phyloP scores from a whole-genome alignment of 2,797 vertebrate genomes.

The Triplophysa bombifrons region DNA sequence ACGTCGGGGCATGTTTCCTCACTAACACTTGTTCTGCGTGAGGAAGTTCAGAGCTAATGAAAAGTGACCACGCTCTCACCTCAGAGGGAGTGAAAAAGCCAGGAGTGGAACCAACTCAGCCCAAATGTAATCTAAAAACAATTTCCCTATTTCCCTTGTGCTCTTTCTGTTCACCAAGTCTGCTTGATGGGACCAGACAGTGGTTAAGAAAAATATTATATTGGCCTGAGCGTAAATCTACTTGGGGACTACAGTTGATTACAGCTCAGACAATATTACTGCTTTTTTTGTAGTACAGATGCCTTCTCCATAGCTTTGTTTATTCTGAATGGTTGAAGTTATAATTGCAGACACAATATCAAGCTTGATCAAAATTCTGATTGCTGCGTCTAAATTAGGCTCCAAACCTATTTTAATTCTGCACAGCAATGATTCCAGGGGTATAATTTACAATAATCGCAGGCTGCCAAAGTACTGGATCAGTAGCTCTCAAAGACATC shows the following conservation, averaged over 20 bases:
- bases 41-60: conserved; percentile 55
- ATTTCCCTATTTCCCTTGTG: conserved; percentile 43
- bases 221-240: conserved; percentile 33
- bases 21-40: conserved; percentile 47
- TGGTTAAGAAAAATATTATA: conserved; percentile 46
- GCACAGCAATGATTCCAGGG: conserved; percentile 48
- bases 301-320: conserved; percentile 22
- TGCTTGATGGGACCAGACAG: conserved; percentile 42
- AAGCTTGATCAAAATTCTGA: conserved; percentile 62
- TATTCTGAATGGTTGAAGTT: conserved; percentile 45
- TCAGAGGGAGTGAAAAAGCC: conserved; percentile 28
- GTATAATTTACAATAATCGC: conserved; percentile 62
- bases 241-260: conserved; percentile 47
- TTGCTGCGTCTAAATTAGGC: conserved; percentile 59
- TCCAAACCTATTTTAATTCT: conserved; percentile 60
- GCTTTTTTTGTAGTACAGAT: not conserved
- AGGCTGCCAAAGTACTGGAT: conserved; percentile 54
- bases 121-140: conserved; percentile 54
- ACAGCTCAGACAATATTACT: conserved; percentile 7
- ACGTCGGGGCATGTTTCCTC: conserved; percentile 39
- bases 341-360: conserved; percentile 58
- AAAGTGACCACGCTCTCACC: conserved; percentile 56
- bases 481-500: conserved; percentile 50
- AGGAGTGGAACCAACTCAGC: conserved; percentile 43
- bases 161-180: conserved; percentile 21